Base-by-base conservation (phyloP, 2,797 vertebrate species). In the Philypnodon macrostomus region DNA sequence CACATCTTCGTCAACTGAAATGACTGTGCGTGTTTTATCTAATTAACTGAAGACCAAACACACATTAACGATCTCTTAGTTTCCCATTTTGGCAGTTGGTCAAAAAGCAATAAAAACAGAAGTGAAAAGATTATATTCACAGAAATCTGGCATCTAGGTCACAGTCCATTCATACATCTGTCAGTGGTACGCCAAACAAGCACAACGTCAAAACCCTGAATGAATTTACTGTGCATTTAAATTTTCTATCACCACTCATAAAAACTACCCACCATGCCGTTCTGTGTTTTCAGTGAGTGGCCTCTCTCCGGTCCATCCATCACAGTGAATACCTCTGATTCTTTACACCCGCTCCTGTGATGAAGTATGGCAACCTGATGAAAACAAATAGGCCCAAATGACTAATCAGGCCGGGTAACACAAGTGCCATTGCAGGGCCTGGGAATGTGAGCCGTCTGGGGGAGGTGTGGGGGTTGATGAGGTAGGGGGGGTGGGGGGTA, bases 321-420 rank as follows among this genome's bases (percentile, higher is more conserved):
- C 83, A 87, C 66, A 19, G 85, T 85, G 81, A 84, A 85, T 81
- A 35, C 18, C 40, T 39, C 34, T 60, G 67, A 80, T 77, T 87
- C 73, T 59, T 7, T 2, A 12, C 48, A 0, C n/a, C n/a, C 55
- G 72, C 79, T 83, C 46, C 36, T 39, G 64, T 75, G 85, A 86
- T 85, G 70, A 77, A 86, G 68, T 77, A 60, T 10, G 38, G 53
- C 57, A 23, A 40, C 30, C 44, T 64, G 70, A 83, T 73, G 71
- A 81, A 83, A 85, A 79, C 69, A 85, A 86, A 85, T 82, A 77
- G 51, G 62, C 39, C 56, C 58, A 74, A 84, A 80, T 59, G 63
- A 76, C 69, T 73, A 82, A 87, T 84, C 73, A 68, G 58, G 48
- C 44, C 41, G 32, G 32, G 53, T 4, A 27, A 54, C 73, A 74